Percentiles rank a stretch among this genome's conserved stretches.
phyloP scores from a whole-genome alignment of 2,113 vertebrate species.

The Rattus rattus region DNA sequence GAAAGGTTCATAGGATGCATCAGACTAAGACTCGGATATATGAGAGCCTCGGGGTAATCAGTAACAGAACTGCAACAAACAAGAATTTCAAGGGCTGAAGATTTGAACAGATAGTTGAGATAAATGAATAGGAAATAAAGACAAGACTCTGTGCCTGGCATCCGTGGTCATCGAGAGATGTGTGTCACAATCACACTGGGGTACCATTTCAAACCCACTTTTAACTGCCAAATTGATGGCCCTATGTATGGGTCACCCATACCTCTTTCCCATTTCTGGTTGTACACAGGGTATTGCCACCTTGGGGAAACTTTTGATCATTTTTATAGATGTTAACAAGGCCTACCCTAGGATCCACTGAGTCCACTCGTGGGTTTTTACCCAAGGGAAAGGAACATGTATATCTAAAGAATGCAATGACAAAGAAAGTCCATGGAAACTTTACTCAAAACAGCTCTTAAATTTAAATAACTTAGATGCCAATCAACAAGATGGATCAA shows the following conservation, averaged over 20 bases:
- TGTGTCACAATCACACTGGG: neutral
- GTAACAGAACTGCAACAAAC: neutral
- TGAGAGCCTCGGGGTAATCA: neutral
- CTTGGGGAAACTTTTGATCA: neutral
- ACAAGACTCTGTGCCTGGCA: neutral
- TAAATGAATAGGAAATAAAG: neutral
- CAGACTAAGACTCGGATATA: neutral
- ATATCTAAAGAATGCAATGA: neutral
- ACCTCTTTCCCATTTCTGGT: neutral
- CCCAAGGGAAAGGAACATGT: neutral
- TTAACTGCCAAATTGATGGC: neutral
- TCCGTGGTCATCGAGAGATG: neutral
- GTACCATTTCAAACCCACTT: neutral
- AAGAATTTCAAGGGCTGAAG: neutral
- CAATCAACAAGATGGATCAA: neutral
- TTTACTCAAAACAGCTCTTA: neutral
- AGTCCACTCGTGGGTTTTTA: neutral
- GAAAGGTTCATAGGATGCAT: neutral
- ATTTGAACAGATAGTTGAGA: constrained; percentile 2
- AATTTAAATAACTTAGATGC: neutral
- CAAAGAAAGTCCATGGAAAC: neutral
- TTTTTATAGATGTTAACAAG: neutral
- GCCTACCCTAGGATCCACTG: neutral
- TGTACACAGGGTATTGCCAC: neutral
- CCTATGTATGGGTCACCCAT: neutral